phyloP scores from a whole-genome alignment of 2,888 invertebrate species.

The Elmis aenea region DNA sequence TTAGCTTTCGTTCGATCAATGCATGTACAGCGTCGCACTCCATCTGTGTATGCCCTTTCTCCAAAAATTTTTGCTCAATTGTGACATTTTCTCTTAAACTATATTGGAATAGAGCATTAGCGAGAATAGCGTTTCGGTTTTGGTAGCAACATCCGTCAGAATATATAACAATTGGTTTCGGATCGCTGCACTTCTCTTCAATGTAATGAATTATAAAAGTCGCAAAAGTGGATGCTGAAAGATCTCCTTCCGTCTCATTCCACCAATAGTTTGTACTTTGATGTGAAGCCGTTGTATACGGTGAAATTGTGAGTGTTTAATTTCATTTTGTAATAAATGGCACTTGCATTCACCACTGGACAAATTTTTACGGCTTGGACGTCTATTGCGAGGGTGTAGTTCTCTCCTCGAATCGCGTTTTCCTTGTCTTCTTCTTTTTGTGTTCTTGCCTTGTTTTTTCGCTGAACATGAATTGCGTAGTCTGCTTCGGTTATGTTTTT shows the following conservation, averaged over 20 bases:
- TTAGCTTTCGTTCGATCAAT: slow-evolving; percentile 20
- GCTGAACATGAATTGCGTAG: background rate
- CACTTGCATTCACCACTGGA: slow-evolving; percentile 2
- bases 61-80: slow-evolving; percentile 18
- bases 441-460: background rate
- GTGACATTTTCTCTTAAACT: slow-evolving; percentile 3
- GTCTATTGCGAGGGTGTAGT: slow-evolving; percentile 2
- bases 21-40: slow-evolving; percentile 24
- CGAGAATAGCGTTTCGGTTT: slow-evolving; percentile 19
- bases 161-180: slow-evolving; percentile 19
- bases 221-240: slow-evolving; percentile 6
- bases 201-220: slow-evolving; percentile 8
- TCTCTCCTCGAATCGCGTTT: slow-evolving; percentile 2
- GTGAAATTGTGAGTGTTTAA: slow-evolving; percentile 7
- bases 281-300: slow-evolving; percentile 7
- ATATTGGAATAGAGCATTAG: slow-evolving; percentile 20
- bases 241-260: slow-evolving; percentile 10
- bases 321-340: slow-evolving; percentile 7
- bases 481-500: background rate
- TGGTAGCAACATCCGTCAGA: slow-evolving; percentile 25
- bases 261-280: slow-evolving; percentile 9
- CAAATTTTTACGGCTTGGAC: slow-evolving; percentile 4
- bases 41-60: slow-evolving; percentile 24
- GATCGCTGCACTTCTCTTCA: slow-evolving; percentile 4
- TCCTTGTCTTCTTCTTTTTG: background rate